phyloP scores from a whole-genome alignment of 2,113 vertebrate genomes.

The Chiloscyllium plagiosum region DNA sequence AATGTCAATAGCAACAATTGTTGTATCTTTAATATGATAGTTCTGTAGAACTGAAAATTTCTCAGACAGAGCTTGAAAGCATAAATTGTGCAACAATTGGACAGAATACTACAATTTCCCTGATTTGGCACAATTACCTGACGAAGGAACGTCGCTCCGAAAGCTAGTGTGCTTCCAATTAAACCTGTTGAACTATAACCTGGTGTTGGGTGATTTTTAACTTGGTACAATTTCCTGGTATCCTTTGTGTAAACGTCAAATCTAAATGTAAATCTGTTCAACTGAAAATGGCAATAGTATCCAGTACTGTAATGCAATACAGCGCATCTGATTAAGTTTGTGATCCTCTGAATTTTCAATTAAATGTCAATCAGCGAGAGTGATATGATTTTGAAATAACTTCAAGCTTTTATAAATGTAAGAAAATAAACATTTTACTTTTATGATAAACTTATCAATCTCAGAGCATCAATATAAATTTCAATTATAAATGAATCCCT shows the following conservation, averaged over 20 bases:
- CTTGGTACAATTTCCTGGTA: conserved; percentile 52
- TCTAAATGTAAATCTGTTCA: conserved; percentile 20
- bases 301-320: conserved; percentile 46
- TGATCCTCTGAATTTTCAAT: conserved; percentile 52
- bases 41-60: neutral
- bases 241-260: conserved; percentile 22
- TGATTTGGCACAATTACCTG: no score
- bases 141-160: no score
- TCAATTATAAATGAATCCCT: neutral
- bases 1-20: neutral
- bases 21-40: neutral
- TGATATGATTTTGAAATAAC: conserved; percentile 46
- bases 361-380: conserved; percentile 51
- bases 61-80: neutral
- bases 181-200: no score
- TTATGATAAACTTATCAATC: conserved; percentile 46
- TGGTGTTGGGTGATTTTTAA: no score
- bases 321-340: conserved; percentile 47
- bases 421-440: conserved; percentile 48
- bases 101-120: conserved; percentile 60
- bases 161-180: no score
- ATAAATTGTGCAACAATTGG: conserved; percentile 44
- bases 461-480: neutral
- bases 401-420: conserved; percentile 51
- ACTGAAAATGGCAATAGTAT: conserved; percentile 9